Evolutionary conservation across 2,888 invertebrate species (phyloP), one percentile per base, ranked within the genome.

Genomic region (Hirtodrosophila duncani): DNA sequence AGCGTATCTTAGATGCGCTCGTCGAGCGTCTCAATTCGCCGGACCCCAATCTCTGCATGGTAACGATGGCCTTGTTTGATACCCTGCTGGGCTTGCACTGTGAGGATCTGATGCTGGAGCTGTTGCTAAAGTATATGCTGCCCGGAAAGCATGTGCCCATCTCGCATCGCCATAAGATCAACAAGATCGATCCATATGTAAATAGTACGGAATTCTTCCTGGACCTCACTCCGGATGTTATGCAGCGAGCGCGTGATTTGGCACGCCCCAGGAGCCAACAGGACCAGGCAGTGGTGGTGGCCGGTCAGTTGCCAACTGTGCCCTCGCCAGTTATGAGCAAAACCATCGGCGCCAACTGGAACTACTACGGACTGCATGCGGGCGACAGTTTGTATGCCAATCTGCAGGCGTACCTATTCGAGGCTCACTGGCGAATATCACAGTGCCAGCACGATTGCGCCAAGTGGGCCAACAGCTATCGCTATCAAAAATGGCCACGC

Each of bases 71-170:
- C 0, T 88, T 99, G 7, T 95, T 99, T 87, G 94, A 96, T 84
- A 96, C 97, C 0, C 88, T 99, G 53, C 90, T 98, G 39, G 93
- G 95, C 75, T 88, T 98, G 56, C 95, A 97, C 87, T 98, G 97
- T 87, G 99, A 99, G 87, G 99, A 99, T 86, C 91, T 98, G 31
- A 95, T 99, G 94, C 88, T 97, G 71, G 96, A 97, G 83, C 88
- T 98, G 36, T 91, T 97, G 33, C 92, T 95, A 83, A 95, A 94
- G 83, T 92, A 96, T 84, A 89, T 98, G 63, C 89, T 92, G 70
- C 93, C 94, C 0, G 93, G 94, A 79, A 90, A 92, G 10, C 94
- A 95, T 86, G 90, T 95, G 14, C 87, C 87, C 27, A 89, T 93
- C 44, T 93, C 94, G n/a, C 94, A 94, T 86, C 88, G 92, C 50